Conservation (phyloP, 2,888 invertebrate genomes). For the Ferdinandea cuprea region DNA sequence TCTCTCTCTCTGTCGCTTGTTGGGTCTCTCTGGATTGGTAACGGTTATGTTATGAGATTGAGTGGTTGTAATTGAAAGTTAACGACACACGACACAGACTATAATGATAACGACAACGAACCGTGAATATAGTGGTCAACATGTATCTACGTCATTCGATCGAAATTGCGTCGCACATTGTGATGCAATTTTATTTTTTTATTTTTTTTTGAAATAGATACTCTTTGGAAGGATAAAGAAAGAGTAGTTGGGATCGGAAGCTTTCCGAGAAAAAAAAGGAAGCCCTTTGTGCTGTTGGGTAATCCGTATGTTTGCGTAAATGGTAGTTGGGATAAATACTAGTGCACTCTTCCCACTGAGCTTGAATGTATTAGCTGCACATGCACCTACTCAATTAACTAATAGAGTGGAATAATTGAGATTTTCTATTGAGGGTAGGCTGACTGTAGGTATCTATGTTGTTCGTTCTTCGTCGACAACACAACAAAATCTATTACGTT, state of each 20-base stretch:
- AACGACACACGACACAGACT: constrained; percentile 58
- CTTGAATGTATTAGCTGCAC: constrained; percentile 56
- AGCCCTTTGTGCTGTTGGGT: constrained; percentile 43
- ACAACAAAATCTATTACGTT: background rate
- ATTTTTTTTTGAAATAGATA: background rate
- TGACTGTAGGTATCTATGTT: too few species aligned
- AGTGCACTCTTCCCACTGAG: constrained; percentile 37
- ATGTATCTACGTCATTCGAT: constrained; percentile 59
- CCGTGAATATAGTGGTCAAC: constrained; percentile 31
- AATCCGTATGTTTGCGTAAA: constrained; percentile 20
- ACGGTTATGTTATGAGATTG: constrained; percentile 60
- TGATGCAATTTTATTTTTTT: constrained; percentile 43
- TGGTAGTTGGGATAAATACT: constrained; percentile 6
- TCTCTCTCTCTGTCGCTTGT: too few species aligned
- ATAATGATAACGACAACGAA: constrained; percentile 25
- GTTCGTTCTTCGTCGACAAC: background rate
- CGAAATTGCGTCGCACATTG: constrained; percentile 49
- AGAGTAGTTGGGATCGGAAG: background rate
- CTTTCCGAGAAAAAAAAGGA: constrained; percentile 18
- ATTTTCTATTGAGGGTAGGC: constrained; percentile 4
- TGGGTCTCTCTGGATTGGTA: constrained; percentile 38
- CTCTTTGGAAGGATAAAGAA: background rate
- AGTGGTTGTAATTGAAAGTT: constrained; percentile 72
- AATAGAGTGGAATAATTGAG: constrained; percentile 65
- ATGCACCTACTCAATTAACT: constrained; percentile 61